Conservation (phyloP, 1,140 invertebrate genomes). For the Microvelia longipes region DNA sequence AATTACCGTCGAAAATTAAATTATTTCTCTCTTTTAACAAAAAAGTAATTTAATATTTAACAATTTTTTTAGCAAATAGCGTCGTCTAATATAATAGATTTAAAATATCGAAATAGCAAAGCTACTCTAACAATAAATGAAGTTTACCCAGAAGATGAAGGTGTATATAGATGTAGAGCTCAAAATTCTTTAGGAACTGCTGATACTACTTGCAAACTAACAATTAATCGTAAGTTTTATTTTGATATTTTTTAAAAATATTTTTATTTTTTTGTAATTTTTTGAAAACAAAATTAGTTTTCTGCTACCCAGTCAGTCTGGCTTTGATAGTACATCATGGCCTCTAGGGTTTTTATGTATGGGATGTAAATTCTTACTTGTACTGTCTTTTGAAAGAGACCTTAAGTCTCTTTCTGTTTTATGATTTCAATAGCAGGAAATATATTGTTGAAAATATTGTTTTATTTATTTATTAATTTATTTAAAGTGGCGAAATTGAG, state of each 20-base stretch:
- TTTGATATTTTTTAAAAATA: not conserved
- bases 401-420: too few species aligned
- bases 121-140: conserved; percentile 75
- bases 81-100: conserved; percentile 69
- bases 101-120: conserved; percentile 78
- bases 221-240: conserved; percentile 55
- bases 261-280: not conserved
- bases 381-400: too few species aligned
- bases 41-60: too few species aligned
- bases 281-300: not conserved
- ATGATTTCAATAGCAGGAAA: too few species aligned
- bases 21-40: too few species aligned
- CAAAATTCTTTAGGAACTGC: conserved; percentile 72
- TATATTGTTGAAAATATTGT: too few species aligned
- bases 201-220: conserved; percentile 67
- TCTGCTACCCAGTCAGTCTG: not conserved
- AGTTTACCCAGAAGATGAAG: conserved; percentile 87
- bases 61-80: conserved; percentile 35
- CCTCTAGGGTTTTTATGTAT: not conserved
- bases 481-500: too few species aligned
- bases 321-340: not conserved
- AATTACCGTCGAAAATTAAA: too few species aligned
- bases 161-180: conserved; percentile 72
- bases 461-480: too few species aligned
- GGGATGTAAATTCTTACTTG: too few species aligned